Evolutionary conservation across 2,113 vertebrate genomes (phyloP), one percentile per base, ranked within the genome.

Genomic region (Phaethornis superciliosus): DNA sequence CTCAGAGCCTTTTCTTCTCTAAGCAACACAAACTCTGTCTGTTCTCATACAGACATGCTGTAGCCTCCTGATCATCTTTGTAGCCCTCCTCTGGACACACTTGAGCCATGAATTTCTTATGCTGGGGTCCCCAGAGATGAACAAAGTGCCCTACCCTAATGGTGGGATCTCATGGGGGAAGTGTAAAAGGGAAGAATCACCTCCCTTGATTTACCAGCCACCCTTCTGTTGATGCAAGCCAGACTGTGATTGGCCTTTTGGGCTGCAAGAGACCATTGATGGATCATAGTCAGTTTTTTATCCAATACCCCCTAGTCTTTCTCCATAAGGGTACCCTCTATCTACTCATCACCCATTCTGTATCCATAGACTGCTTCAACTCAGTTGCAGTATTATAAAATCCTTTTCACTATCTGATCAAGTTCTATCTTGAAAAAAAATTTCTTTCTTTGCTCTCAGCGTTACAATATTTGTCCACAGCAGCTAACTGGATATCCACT

Each of bases 401-500:
- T 35, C 15, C 18, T 80, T 77, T 77, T 69, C 47, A 33, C 55
- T 70, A 22, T 10, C 37, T 90, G 27, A 47, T 77, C 51, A 67
- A 76, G 35, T 69, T 62, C 42, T 59, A 1, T 42, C 79, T 65
- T 70, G 55, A 18, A 81, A 59, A 69, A 10, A 18, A 81, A 22
- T 64, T 58, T 79, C 22, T 78, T 67, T 75, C 37, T 52, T 77
- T 82, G 42, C 22, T 11, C 8, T 79, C 27, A 56, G 33, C 70
- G 22, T 80, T 85, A 93, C 88, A 91, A 83, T 74, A 85, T 72
- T 88, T 91, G 42, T 77, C 63, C 49, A 80, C 71, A 88, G 70
- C 63, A 74, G 20, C 42, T 80, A 88, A 35, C 46, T 82, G 82
- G 35, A 42, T 81, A 72, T 69, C 40, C 85, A 3, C 37, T 40